Conservation (phyloP, 2,113 vertebrate genomes). For the Madoqua kirkii region DNA sequence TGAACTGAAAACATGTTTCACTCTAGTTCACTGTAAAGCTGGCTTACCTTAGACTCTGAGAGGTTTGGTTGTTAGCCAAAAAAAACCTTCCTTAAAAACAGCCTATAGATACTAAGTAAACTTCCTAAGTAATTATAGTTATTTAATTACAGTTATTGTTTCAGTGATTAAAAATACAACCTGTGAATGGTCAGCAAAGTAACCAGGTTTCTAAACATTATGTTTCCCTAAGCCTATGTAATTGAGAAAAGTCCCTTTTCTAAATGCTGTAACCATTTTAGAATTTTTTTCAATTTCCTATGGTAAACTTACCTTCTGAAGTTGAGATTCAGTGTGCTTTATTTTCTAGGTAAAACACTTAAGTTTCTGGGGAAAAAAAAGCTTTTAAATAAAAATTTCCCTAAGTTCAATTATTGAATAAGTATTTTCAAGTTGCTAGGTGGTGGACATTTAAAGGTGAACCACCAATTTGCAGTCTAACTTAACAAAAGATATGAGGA, state of each 20-base stretch:
- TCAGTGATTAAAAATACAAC: slow-evolving; percentile 5
- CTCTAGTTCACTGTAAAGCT: background rate
- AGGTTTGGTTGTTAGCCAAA: background rate
- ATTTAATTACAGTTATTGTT: background rate
- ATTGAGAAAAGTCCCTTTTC: background rate
- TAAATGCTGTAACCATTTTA: background rate
- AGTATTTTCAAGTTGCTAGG: background rate
- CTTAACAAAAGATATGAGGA: background rate
- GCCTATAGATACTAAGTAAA: background rate
- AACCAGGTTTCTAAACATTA: background rate
- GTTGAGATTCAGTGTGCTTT: background rate
- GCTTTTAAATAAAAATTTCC: background rate
- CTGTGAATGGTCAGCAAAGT: background rate
- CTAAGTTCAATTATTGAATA: background rate
- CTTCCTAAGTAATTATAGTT: background rate
- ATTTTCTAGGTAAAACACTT: background rate
- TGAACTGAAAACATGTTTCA: background rate
- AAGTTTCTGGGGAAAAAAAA: background rate
- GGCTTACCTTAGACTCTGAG: background rate
- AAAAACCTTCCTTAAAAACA: background rate
- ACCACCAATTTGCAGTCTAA: background rate
- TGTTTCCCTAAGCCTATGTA: background rate
- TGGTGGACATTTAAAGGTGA: background rate
- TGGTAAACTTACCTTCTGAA: background rate
- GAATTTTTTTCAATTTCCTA: background rate